Evolutionary conservation across 2,888 invertebrate genomes (phyloP).

Genomic region (Drosophila emarginata): DNA sequence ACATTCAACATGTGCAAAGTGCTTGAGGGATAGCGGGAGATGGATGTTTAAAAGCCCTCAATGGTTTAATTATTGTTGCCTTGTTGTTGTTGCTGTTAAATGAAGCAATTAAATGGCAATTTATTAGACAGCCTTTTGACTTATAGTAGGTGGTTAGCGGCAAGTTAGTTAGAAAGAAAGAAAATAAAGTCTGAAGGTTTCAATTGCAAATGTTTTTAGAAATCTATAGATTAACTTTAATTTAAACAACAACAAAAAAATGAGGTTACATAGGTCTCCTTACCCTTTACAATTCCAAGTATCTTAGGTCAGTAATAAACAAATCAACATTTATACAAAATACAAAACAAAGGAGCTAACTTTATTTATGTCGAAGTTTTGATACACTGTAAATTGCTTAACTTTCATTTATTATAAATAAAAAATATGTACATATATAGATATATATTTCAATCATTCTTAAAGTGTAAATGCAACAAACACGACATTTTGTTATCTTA

Average conservation of each 20-base stretch:
- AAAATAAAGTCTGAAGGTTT: constrained; percentile 7
- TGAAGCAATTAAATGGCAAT: constrained; percentile 66
- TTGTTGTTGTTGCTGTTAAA: constrained; percentile 38
- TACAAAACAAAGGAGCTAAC: constrained; percentile 19
- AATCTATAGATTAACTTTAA: neutral
- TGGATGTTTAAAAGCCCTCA: constrained; percentile 13
- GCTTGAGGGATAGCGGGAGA: neutral
- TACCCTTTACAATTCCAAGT: constrained; percentile 22
- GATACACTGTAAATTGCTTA: neutral
- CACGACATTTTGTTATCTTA: no score
- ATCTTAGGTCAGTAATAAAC: constrained; percentile 61
- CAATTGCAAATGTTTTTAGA: neutral
- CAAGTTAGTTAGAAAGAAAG: constrained; percentile 18
- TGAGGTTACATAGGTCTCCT: neutral
- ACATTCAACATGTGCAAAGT: constrained; percentile 60
- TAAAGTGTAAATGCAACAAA: no score
- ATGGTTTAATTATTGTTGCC: constrained; percentile 11
- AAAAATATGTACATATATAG: no score
- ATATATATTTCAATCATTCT: no score
- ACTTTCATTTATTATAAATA: no score
- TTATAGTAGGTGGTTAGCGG: neutral
- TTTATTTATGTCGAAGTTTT: neutral
- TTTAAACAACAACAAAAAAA: neutral
- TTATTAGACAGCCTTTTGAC: constrained; percentile 40
- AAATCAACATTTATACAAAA: neutral